Conservation (phyloP, 1,140 invertebrate genomes). For the Bacillus rossius region DNA sequence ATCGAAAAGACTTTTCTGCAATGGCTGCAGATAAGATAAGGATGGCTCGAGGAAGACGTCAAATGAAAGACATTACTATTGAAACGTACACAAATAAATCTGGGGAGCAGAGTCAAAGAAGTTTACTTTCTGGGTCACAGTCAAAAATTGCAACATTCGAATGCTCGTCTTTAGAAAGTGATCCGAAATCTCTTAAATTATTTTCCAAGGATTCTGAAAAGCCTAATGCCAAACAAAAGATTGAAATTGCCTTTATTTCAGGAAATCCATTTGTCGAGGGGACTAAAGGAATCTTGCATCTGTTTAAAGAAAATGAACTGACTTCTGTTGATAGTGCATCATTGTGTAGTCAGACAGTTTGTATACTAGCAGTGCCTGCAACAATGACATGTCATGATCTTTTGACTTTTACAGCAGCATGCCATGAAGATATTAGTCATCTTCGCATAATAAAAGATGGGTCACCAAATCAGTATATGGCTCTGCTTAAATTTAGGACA, state of each 20-base stretch:
- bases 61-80: constrained; percentile 10
- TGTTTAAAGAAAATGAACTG: constrained; percentile 88
- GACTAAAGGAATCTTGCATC: constrained; percentile 92
- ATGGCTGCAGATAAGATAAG: constrained; percentile 12
- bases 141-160: not conserved
- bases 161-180: not conserved
- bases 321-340: constrained; percentile 43
- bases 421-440: constrained; percentile 82
- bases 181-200: not conserved
- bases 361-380: constrained; percentile 88
- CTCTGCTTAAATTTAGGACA: constrained; percentile 75
- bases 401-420: constrained; percentile 91
- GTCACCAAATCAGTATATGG: constrained; percentile 94
- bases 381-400: constrained; percentile 91
- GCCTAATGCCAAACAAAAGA: not conserved
- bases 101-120: not conserved
- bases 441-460: constrained; percentile 86
- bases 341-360: constrained; percentile 78
- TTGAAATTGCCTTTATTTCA: constrained; percentile 75
- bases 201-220: not conserved
- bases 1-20: not conserved
- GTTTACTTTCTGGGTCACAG: constrained; percentile 2
- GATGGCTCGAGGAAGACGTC: constrained; percentile 3
- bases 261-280: constrained; percentile 97
- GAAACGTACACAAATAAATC: constrained; percentile 8